Evolutionary conservation across 2,888 invertebrate species (phyloP).

Genomic region (Rhyacophila evoluta): DNA sequence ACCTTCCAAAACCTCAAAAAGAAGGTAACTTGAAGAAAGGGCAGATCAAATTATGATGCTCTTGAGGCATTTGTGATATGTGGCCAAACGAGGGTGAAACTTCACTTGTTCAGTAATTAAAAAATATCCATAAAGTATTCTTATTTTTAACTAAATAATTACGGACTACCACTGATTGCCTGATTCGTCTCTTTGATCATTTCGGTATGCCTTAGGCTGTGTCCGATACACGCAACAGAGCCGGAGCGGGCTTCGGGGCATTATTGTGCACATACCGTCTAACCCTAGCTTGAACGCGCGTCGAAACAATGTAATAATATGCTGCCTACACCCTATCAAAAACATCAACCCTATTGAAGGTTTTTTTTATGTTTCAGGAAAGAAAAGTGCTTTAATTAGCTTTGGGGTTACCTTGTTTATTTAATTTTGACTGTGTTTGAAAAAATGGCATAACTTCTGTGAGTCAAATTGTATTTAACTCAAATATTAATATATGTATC

Average conservation of each 20-base stretch:
- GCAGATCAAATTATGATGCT: too few species aligned
- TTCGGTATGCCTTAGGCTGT: conserved; percentile 8
- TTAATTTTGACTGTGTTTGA: not conserved
- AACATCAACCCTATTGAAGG: not conserved
- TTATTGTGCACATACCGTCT: not conserved
- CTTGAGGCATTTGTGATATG: too few species aligned
- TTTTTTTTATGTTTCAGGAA: not conserved
- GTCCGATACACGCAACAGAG: conserved; percentile 4
- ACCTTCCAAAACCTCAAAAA: too few species aligned
- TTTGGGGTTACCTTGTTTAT: not conserved
- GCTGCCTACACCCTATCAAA: not conserved
- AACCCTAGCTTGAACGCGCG: not conserved
- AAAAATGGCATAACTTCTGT: too few species aligned
- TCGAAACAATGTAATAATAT: not conserved
- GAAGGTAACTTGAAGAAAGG: too few species aligned
- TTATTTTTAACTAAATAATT: too few species aligned
- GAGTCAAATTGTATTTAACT: too few species aligned
- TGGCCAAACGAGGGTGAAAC: too few species aligned
- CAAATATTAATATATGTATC: too few species aligned
- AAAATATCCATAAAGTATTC: too few species aligned
- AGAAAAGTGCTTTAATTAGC: not conserved
- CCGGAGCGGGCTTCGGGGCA: not conserved
- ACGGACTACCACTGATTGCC: not conserved
- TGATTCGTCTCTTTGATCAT: conserved; percentile 7
- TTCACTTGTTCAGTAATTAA: too few species aligned